Evolutionary conservation across 23 tunicate species (phyloP).

Genomic region (Trididemnum nubilum): DNA sequence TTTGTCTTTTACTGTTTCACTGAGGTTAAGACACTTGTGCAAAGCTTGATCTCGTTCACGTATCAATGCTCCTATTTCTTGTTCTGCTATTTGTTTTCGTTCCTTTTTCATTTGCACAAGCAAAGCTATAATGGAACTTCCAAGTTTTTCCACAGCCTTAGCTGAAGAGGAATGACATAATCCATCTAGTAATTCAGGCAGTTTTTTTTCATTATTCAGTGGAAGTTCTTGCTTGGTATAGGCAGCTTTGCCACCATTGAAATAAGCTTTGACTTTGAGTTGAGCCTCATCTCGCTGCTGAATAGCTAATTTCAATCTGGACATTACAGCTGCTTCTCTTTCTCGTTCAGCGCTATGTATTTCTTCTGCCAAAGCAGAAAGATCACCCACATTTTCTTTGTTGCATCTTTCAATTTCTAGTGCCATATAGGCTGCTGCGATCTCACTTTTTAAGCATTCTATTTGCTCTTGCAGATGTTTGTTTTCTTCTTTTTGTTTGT

Average conservation of each 20-base stretch:
- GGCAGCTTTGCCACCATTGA: conserved; percentile 3
- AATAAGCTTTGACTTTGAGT: conserved; percentile 63
- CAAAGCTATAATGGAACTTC: conserved; percentile 18
- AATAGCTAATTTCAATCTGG: conserved; percentile 55
- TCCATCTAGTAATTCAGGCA: conserved; percentile 24
- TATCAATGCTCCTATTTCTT: conserved; percentile 61
- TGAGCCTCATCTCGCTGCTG: conserved; percentile 85
- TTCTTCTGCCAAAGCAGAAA: conserved; percentile 65
- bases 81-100: conserved; percentile 33
- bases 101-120: conserved; percentile 48
- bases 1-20: background rate
- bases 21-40: conserved; percentile 11
- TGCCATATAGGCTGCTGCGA: conserved; percentile 31
- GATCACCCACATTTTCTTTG: conserved; percentile 19
- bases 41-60: conserved; percentile 62
- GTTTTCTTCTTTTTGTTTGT: conserved; percentile 36
- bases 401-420: conserved; percentile 16
- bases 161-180: conserved; percentile 46
- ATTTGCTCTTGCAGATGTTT: conserved; percentile 30
- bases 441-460: conserved; percentile 23
- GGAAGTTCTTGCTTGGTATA: background rate
- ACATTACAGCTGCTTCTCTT: conserved; percentile 65
- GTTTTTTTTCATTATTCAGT: background rate
- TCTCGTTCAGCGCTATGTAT: conserved; percentile 64
- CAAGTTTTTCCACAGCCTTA: conserved; percentile 40